A percentile compares a stretch with the other conserved stretches of the same genome.
Conservation (phyloP, 2,888 invertebrate genomes). For the Cactoblastis cactorum region DNA sequence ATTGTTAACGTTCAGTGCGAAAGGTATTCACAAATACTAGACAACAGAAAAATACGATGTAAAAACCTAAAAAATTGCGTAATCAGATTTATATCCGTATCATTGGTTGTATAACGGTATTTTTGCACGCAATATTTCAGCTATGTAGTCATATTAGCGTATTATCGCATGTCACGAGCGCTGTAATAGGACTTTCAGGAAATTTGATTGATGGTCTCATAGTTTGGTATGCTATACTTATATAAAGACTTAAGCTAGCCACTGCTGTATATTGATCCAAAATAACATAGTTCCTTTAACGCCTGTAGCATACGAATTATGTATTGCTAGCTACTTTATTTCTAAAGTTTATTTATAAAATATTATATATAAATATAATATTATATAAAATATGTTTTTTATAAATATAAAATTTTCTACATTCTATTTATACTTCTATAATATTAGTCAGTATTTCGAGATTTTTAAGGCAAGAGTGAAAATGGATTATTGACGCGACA, state of each 20-base stretch:
- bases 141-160: slow-evolving; percentile 15
- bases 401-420: no score
- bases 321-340: no score
- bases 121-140: background rate
- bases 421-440: no score
- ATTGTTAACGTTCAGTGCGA: no score
- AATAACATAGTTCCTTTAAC: no score
- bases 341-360: no score
- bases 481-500: no score
- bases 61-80: background rate
- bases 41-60: background rate
- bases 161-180: slow-evolving; percentile 20
- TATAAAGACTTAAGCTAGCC: background rate
- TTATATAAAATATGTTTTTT: no score
- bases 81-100: background rate
- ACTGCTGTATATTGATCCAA: background rate
- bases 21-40: background rate
- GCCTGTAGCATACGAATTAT: no score
- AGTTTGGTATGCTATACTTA: background rate
- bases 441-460: no score
- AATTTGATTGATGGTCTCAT: slow-evolving; percentile 17
- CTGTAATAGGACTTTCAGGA: slow-evolving; percentile 13
- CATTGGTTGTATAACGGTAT: background rate
- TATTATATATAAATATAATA: no score
- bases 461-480: no score